Conservation (phyloP, 2,113 vertebrate species). For the Tragulus kanchil region DNA sequence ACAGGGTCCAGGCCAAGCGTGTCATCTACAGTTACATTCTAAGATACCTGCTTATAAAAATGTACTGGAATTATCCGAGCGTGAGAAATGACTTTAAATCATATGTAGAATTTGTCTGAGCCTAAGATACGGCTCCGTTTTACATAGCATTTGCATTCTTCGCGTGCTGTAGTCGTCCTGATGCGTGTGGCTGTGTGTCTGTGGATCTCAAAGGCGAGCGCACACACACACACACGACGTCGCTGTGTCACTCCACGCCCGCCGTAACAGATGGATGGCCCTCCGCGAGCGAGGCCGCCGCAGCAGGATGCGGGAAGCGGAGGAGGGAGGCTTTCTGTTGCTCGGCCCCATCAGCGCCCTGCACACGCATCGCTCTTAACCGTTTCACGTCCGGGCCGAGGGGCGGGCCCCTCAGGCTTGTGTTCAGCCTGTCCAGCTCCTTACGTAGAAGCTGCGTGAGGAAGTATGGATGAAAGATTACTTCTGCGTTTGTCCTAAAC, state of each 20-base stretch:
- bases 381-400: conserved; percentile 78
- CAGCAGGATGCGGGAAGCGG: conserved; percentile 84
- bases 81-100: conserved; percentile 19
- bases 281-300: conserved; percentile 87
- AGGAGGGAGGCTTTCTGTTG: conserved; percentile 86
- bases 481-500: neutral
- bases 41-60: conserved; percentile 44
- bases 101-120: neutral
- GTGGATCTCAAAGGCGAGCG: neutral
- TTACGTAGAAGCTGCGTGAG: neutral
- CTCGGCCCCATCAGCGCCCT: conserved; percentile 87
- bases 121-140: conserved; percentile 37
- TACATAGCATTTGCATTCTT: conserved; percentile 57
- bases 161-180: neutral
- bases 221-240: neutral
- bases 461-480: neutral
- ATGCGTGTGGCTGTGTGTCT: conserved; percentile 22
- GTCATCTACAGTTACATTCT: conserved; percentile 15
- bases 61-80: conserved; percentile 24
- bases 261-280: conserved; percentile 90
- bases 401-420: neutral
- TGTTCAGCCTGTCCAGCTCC: neutral
- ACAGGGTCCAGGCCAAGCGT: conserved; percentile 66
- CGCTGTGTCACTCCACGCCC: conserved; percentile 73
- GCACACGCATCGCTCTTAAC: conserved; percentile 85